phyloP scores from a whole-genome alignment of 2,888 invertebrate genomes.

The Palloptera scutellata region DNA sequence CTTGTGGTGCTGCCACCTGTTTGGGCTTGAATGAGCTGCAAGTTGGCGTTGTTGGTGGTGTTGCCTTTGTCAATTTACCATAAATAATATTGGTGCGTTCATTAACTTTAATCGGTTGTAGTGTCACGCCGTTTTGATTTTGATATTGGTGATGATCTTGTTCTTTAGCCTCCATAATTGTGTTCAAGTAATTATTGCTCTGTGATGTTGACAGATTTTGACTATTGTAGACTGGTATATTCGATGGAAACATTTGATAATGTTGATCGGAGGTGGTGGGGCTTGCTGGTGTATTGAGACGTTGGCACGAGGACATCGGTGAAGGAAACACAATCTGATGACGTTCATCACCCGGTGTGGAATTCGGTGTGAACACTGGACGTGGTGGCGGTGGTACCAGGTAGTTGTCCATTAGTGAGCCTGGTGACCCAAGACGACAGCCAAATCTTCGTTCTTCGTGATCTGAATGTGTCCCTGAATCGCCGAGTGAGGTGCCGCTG shows the following conservation, averaged over 20 bases:
- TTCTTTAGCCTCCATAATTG: conserved; percentile 62
- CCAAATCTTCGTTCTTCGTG: conserved; percentile 73
- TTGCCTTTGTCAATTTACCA: conserved; percentile 58
- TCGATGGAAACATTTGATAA: conserved; percentile 64
- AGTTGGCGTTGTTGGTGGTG: conserved; percentile 44
- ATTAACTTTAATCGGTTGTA: conserved; percentile 62
- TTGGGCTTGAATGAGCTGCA: conserved; percentile 62
- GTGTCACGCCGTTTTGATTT: conserved; percentile 49
- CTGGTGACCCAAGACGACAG: conserved; percentile 58
- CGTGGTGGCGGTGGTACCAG: conserved; percentile 72
- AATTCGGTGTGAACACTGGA: conserved; percentile 63
- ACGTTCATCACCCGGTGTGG: conserved; percentile 62
- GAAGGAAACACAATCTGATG: conserved; percentile 61
- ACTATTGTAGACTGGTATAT: conserved; percentile 61
- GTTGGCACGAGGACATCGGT: conserved; percentile 55
- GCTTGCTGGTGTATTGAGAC: conserved; percentile 60
- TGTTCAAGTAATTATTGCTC: conserved; percentile 60
- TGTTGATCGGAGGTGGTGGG: conserved; percentile 56
- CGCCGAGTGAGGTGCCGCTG: conserved; percentile 82
- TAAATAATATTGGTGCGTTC: conserved; percentile 61
- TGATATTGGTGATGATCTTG: conserved; percentile 44
- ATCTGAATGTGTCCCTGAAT: conserved; percentile 87
- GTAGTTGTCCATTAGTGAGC: conserved; percentile 68
- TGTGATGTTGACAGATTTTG: conserved; percentile 51
- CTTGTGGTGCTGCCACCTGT: conserved; percentile 53